A percentile compares a stretch with the other conserved stretches of the same genome.
Evolutionary conservation across 1,140 invertebrate species (phyloP).

Genomic region (Arion vulgaris): DNA sequence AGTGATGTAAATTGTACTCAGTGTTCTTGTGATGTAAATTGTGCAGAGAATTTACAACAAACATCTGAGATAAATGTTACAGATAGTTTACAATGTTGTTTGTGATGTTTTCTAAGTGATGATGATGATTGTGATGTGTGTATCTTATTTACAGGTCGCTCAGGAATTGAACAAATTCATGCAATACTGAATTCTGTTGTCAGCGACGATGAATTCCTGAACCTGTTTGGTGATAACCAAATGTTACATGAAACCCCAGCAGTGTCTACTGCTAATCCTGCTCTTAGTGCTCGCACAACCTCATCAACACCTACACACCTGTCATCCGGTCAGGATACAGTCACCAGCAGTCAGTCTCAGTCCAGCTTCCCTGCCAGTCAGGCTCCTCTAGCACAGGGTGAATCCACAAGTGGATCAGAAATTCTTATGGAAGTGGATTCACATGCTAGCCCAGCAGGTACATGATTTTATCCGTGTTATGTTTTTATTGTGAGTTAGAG

Average conservation of each 20-base stretch:
- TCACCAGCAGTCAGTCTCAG: constrained; percentile 19
- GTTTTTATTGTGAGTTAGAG: too few species aligned
- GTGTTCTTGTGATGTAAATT: too few species aligned
- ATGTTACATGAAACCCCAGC: constrained; percentile 14
- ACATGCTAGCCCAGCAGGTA: constrained; percentile 6
- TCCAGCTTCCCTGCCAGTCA: background rate
- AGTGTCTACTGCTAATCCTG: background rate
- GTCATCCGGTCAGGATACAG: background rate
- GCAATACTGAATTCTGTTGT: constrained; percentile 33
- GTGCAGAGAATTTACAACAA: too few species aligned
- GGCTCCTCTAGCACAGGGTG: constrained; percentile 1
- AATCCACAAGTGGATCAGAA: constrained; percentile 41
- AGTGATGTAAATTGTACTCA: too few species aligned
- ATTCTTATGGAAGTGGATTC: constrained; percentile 68
- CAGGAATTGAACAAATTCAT: constrained; percentile 31
- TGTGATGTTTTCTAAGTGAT: too few species aligned
- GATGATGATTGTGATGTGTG: too few species aligned
- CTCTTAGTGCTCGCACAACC: background rate
- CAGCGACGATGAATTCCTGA: constrained; percentile 32
- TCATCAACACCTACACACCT: background rate
- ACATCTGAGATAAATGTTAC: too few species aligned
- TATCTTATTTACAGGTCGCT: constrained; percentile 30
- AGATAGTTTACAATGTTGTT: too few species aligned
- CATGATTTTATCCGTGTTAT: background rate
- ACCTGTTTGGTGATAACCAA: constrained; percentile 26